Evolutionary conservation across 2,113 vertebrate genomes (phyloP), one percentile per base, ranked within the genome.

Genomic region (Sander vitreus): DNA sequence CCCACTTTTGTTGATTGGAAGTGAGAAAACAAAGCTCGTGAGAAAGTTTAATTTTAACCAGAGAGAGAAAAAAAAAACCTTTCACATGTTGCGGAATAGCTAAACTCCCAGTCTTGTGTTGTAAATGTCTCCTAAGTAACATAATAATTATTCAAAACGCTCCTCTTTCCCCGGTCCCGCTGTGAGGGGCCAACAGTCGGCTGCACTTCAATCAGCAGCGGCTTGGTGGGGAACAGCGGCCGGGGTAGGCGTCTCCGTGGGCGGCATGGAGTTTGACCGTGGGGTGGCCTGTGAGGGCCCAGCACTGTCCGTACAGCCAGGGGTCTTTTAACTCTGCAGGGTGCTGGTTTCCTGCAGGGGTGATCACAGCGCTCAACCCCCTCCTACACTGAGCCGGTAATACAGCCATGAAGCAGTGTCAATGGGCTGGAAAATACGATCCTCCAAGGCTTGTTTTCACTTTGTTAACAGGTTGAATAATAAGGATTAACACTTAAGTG

Each of bases 81-180:
- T 86, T 93, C 68, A 72, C 82, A 66, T 86, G 62, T 73, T 54
- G 65, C 85, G 83, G 73, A 18, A 74, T 66, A 80, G 73, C 80
- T 75, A 86, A 89, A 88, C 78, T 73, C 39, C 6, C 70, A 21
- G 89, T 85, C 90, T 94, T 95, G 93, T 95, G 93, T 94, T 95
- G 94, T 93, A 93, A 95, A 95, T 95, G 88, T 89, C 93, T 89
- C 91, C 85, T 87, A 70, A 94, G 92, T 93, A 93, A 95, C 93
- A 95, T 94, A 85, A 94, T 93, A 92, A 95, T 94, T 93, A 94
- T 94, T 90, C 83, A 78, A 77, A 90, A 81, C 88, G 92, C 84
- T 91, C 78, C 83, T 85, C 90, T 85, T 88, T 73, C 80, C 78
- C 73, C 33, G 87, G 85, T 14, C 95, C 94, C 73, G 94, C 93